Conservation (phyloP, 2,888 invertebrate genomes). For the Matsumyia berberina region DNA sequence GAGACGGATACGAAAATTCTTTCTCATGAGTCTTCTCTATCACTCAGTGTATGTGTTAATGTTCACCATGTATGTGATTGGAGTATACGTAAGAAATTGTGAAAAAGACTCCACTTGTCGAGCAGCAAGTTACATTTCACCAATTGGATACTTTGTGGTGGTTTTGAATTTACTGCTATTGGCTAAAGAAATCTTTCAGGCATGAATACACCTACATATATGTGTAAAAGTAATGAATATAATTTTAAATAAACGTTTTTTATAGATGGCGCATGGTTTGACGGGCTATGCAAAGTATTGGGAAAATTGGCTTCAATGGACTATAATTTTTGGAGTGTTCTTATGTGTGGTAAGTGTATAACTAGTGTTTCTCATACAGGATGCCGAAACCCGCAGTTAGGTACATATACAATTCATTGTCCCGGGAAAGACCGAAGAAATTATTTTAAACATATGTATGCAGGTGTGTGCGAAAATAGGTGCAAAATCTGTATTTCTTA, state of each 20-base stretch:
- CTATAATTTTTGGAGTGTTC: conserved; percentile 90
- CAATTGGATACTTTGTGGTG: conserved; percentile 87
- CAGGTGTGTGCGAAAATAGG: no score
- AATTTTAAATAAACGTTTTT: conserved; percentile 1
- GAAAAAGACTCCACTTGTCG: conserved; percentile 79
- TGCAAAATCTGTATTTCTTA: no score
- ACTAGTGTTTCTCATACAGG: no score
- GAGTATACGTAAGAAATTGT: conserved; percentile 84
- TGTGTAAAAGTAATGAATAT: neutral
- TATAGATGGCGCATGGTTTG: conserved; percentile 89
- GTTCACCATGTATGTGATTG: conserved; percentile 90
- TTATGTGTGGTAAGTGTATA: conserved; percentile 88
- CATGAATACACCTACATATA: no score
- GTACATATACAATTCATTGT: no score
- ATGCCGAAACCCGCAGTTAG: no score
- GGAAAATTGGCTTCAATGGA: conserved; percentile 94
- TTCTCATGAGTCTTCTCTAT: conserved; percentile 91
- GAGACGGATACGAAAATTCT: conserved; percentile 92
- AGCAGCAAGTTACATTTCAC: conserved; percentile 80
- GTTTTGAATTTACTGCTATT: conserved; percentile 87
- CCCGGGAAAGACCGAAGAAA: no score
- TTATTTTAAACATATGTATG: no score
- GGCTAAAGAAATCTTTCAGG: conserved; percentile 88
- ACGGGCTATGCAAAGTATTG: conserved; percentile 90
- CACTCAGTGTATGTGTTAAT: conserved; percentile 90